These are phyloP conservation scores for Mesoligia furuncula DNA, from an alignment of 2,888 invertebrate genomes.

Conservation along the genomic window DNA sequence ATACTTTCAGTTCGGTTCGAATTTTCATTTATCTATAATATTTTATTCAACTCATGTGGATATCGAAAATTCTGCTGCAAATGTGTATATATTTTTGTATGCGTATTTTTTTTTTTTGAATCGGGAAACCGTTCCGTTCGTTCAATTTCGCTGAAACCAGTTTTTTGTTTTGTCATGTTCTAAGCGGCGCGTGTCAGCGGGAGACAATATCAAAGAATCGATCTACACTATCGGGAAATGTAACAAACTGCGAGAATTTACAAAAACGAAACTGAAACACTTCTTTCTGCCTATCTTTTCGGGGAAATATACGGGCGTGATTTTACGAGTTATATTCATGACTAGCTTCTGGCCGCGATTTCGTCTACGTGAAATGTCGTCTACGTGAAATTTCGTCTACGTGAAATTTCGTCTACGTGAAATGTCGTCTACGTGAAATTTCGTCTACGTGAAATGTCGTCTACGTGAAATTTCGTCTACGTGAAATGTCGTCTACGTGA, in stretches of 20 bases:
- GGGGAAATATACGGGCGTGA: background rate
- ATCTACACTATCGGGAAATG: constrained; percentile 37
- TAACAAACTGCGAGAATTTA: constrained; percentile 20
- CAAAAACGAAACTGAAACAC: constrained; percentile 20
- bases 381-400: too few species aligned
- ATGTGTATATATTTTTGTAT: constrained; percentile 1
- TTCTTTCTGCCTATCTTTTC: background rate
- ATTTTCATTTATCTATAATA: constrained; percentile 15
- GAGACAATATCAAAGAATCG: constrained; percentile 51
- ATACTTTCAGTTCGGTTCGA: constrained; percentile 9
- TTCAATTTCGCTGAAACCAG: constrained; percentile 11
- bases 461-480: too few species aligned
- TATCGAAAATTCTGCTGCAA: background rate
- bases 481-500: too few species aligned
- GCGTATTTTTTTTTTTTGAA: background rate
- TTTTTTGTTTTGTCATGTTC: constrained; percentile 47
- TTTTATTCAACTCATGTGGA: constrained; percentile 15
- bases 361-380: background rate
- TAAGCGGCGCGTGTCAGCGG: constrained; percentile 29
- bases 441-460: too few species aligned
- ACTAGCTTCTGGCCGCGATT: background rate
- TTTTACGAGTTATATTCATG: background rate
- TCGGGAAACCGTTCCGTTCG: background rate
- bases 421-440: too few species aligned
- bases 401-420: too few species aligned